A percentile compares a stretch with the other conserved stretches of the same genome.
Evolutionary conservation across 2,888 invertebrate species (phyloP).

Genomic region (Clanis bilineata): DNA sequence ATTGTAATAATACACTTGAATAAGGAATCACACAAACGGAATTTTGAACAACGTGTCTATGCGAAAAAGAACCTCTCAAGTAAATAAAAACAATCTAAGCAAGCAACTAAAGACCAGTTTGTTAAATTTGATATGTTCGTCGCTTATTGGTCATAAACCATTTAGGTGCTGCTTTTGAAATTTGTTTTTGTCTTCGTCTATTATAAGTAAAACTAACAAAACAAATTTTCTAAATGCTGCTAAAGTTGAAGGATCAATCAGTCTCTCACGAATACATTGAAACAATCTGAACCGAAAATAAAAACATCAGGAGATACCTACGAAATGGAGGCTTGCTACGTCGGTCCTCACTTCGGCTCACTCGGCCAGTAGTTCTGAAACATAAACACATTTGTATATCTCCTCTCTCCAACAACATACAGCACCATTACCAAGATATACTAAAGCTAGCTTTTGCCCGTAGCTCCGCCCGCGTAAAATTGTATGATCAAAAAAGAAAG

Average conservation of each 20-base stretch:
- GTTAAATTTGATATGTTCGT: slow-evolving; percentile 72
- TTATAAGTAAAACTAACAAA: slow-evolving; percentile 62
- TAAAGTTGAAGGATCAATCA: slow-evolving; percentile 71
- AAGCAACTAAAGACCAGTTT: slow-evolving; percentile 52
- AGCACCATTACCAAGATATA: not conserved
- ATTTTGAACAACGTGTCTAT: slow-evolving; percentile 74
- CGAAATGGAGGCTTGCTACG: slow-evolving; percentile 44
- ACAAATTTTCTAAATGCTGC: slow-evolving; percentile 74
- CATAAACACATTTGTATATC: not conserved
- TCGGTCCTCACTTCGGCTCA: slow-evolving; percentile 40
- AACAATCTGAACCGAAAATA: slow-evolving; percentile 59
- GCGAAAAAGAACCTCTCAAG: slow-evolving; percentile 76
- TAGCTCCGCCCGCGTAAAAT: too few relatives aligned
- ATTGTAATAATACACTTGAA: slow-evolving; percentile 29
- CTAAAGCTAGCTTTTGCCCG: too few relatives aligned
- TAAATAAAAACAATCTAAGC: slow-evolving; percentile 38
- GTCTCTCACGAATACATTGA: slow-evolving; percentile 74
- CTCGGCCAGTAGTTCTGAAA: slow-evolving; percentile 61
- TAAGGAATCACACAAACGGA: slow-evolving; percentile 49
- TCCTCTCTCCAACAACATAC: not conserved
- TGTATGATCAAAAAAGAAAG: too few relatives aligned
- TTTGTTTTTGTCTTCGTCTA: slow-evolving; percentile 49
- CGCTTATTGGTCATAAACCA: slow-evolving; percentile 52
- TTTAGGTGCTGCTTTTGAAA: slow-evolving; percentile 47
- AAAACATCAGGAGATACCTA: slow-evolving; percentile 64